These are phyloP conservation scores for Ibidorhyncha struthersii DNA, from an alignment of 2,113 vertebrate species.

Conservation along the genomic window DNA sequence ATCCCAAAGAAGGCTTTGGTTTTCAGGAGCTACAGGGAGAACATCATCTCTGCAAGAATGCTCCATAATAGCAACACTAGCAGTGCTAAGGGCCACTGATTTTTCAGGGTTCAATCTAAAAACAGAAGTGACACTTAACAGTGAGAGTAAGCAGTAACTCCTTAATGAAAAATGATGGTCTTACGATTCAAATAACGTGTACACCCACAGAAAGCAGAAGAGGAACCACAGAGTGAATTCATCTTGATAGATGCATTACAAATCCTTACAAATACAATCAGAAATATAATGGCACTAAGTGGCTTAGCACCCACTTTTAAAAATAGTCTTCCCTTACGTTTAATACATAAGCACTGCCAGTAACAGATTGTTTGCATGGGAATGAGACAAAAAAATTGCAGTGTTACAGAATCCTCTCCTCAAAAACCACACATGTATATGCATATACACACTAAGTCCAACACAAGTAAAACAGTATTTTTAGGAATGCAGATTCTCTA, in stretches of 20 bases:
- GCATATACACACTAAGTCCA: background rate
- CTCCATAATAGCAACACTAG: rapidly evolving
- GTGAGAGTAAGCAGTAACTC: background rate
- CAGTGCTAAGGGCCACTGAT: rapidly evolving
- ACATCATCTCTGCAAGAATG: background rate
- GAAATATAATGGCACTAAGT: background rate
- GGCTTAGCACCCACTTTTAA: background rate
- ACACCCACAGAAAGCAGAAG: background rate
- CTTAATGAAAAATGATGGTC: background rate
- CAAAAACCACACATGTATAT: background rate
- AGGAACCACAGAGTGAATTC: background rate
- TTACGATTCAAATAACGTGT: background rate
- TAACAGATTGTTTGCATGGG: background rate
- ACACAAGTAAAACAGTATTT: background rate
- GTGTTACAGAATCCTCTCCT: background rate
- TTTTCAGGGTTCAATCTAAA: background rate
- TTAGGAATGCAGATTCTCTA: background rate
- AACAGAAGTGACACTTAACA: rapidly evolving
- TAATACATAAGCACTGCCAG: background rate
- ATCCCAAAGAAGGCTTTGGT: background rate
- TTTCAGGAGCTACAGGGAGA: rapidly evolving
- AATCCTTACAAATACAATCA: background rate
- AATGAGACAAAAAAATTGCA: background rate
- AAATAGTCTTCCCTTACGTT: background rate
- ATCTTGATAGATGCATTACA: rapidly evolving